Conservation (phyloP, 2,113 vertebrate species). For the Jaculus jaculus region DNA sequence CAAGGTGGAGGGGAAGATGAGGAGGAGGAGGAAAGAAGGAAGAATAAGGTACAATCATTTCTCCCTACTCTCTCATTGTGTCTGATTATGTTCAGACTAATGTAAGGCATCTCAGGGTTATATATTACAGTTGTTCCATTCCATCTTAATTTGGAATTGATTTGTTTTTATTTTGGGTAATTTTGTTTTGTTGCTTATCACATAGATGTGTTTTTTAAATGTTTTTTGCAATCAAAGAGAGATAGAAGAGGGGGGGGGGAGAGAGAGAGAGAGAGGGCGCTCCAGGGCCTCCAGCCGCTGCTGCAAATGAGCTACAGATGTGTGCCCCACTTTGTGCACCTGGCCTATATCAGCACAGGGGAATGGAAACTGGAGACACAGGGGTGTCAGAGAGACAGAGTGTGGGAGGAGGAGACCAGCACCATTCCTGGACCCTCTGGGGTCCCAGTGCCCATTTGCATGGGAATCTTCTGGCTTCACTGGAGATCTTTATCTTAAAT, state of each 20-base stretch:
- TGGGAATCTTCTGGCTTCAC: not conserved
- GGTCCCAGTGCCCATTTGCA: not conserved
- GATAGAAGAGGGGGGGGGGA: too few species aligned
- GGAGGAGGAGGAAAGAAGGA: not conserved
- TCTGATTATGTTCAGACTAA: not conserved
- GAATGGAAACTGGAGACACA: accelerated
- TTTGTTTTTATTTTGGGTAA: not conserved
- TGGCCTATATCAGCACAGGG: too few species aligned
- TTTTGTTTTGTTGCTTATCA: not conserved
- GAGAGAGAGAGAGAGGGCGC: too few species aligned
- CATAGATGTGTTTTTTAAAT: slow-evolving; percentile 23
- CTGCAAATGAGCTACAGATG: too few species aligned
- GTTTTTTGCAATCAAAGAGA: too few species aligned
- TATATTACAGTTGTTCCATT: not conserved
- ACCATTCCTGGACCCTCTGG: not conserved
- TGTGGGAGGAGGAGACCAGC: too few species aligned
- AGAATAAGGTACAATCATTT: not conserved
- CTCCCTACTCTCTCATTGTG: not conserved
- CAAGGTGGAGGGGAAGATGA: not conserved
- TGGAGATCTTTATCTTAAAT: not conserved
- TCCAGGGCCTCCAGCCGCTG: too few species aligned
- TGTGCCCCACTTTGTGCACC: too few species aligned
- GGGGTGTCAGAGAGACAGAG: not conserved
- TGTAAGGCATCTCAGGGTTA: not conserved
- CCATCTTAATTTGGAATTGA: not conserved